Base-by-base conservation (phyloP, 2,797 vertebrate genomes). In the Enteromius paludinosus region DNA sequence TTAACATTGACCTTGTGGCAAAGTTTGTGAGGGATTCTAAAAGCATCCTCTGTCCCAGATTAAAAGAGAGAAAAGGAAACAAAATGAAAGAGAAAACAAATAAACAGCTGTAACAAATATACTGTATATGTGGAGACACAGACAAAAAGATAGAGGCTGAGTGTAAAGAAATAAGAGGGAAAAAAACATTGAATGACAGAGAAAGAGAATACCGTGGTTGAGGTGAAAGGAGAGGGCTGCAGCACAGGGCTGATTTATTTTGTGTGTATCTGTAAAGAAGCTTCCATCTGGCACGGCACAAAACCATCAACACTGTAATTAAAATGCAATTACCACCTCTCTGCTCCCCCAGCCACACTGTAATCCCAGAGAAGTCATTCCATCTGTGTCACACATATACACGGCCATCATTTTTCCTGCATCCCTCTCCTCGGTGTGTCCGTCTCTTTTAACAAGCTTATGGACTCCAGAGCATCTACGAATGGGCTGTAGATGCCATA, bases 321-420 rank as follows among this genome's bases (percentile, higher is more conserved):
- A 99, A 98, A 98, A 98, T 96, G 96, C 97, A 97, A 98, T 98
- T 98, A 97, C 96, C 94, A 96, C 96, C 96, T 96, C 95, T 94
- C 95, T 94, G 92, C 94, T 96, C 95, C 95, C 94, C 94, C 94
- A 94, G 94, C 87, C 93, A 90, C 94, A 93, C 94, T 83, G 90
- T 95, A 97, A 97, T 97, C 96, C 96, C 96, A 94, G 93, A 95
- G 96, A 96, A 94, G 95, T 95, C 95, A 95, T 97, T 97, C 96
- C 95, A 97, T 97, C 96, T 97, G 97, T 95, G 95, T 95, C 93
- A 95, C 93, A 94, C 93, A 92, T 56, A 81, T 83, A 68, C 79
- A 85, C 78, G 79, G 70, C 23, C 49, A 30, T 75, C 68, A 78
- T 75, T 76, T 62, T 86, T 33, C 79, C 66, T 65, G 66, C 79